These are phyloP conservation scores for Vidua chalybeata DNA, from an alignment of 2,113 vertebrate genomes.

Conservation along the genomic window DNA sequence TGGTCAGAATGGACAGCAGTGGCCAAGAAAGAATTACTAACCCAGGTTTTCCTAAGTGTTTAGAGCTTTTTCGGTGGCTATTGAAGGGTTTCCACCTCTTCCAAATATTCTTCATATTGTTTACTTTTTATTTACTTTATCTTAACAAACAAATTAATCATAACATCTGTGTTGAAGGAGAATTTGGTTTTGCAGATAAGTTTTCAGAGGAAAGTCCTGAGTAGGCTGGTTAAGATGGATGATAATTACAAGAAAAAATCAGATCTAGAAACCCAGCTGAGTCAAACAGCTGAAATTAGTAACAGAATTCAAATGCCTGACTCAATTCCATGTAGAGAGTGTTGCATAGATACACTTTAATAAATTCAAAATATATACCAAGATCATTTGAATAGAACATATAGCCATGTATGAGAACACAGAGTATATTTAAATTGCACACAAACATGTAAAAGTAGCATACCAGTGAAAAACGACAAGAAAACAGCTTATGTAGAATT, in stretches of 20 bases:
- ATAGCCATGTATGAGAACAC: not conserved
- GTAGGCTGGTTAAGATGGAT: not conserved
- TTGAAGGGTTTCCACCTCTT: not conserved
- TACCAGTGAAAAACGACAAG: not conserved
- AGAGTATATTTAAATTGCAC: not conserved
- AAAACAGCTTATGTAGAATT: not conserved
- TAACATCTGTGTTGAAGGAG: not conserved
- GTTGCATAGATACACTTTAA: not conserved
- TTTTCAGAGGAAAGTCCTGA: not conserved
- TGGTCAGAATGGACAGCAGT: not conserved
- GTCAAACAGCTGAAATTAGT: not conserved
- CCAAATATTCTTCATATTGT: not conserved
- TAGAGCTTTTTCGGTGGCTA: not conserved
- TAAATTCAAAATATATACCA: not conserved
- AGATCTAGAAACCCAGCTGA: not conserved
- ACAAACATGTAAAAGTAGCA: not conserved
- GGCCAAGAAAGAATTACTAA: not conserved
- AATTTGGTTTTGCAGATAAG: not conserved
- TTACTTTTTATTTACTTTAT: not conserved
- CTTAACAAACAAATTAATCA: not conserved
- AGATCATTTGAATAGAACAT: not conserved
- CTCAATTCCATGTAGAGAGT: not conserved
- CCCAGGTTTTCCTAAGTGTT: not conserved
- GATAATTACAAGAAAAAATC: not conserved
- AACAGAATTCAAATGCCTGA: not conserved